Base-by-base conservation (phyloP, 2,888 invertebrate species). In the Tridacna gigas region DNA sequence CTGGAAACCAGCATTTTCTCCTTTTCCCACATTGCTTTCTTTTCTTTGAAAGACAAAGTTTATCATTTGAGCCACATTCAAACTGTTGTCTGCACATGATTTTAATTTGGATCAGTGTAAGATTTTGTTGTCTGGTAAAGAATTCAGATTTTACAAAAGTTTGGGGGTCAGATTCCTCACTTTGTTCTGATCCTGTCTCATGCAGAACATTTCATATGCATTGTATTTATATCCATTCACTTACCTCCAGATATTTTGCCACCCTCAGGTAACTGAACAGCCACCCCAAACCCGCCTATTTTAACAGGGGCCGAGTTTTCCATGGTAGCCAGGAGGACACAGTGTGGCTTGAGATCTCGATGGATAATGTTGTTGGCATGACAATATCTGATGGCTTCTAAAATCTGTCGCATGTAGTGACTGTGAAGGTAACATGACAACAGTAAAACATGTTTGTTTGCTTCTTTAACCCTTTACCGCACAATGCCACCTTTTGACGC, bases 281-380 rank as follows among this genome's bases (percentile, higher is more conserved):
- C 99, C 22, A 99, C 98, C 0, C 99, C 98, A 94, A 99, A 99
- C 18, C 99, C 99, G 45, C 99, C 98, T 78, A 99, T 96, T 95
- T 99, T 99, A 91, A 99, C 97, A 0, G 99, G 99, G 51, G 99
- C 99, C 74, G 99, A 99, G 95, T 99, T 99, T 95, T 99, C 99
- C 90, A 98, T 97, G 79, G 98, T 98, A 61, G 99, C 98, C 82
- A 99, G 95, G 74, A 99, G 96, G 75, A 99, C 98, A 96, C 99
- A 99, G 94, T 99, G 99, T 15, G 99, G 99, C 92, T 99, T 97
- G 90, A 99, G 97, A 95, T 99, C 99, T 86, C 99, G 97, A 95
- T 99, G 99, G 92, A 99, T 97, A 91, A 99, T 99, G 95, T 98
- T 98, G 95, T 98, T 98, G 95, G 98, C 98, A 95, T 99, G 99